Evolutionary conservation across 2,888 invertebrate species (phyloP).

Genomic region (Zele albiditarsus): DNA sequence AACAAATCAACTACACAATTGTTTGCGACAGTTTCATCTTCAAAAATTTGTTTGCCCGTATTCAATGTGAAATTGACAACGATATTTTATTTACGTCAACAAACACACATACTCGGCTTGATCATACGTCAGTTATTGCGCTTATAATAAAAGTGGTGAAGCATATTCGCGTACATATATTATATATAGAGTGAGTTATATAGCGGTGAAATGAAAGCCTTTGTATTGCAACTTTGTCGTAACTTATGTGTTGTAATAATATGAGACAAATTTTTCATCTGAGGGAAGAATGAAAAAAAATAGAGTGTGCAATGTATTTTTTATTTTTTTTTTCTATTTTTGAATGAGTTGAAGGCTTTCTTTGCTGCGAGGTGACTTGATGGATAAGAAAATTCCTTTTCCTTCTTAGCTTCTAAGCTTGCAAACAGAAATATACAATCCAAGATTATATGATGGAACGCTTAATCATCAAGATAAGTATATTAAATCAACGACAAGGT

Average conservation of each 20-base stretch:
- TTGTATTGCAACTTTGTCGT: neutral
- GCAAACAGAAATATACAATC: neutral
- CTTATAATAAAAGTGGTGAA: too few relatives aligned
- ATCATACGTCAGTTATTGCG: too few relatives aligned
- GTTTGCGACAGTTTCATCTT: neutral
- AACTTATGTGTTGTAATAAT: neutral
- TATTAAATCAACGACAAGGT: neutral
- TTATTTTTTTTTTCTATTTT: neutral
- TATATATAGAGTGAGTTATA: neutral
- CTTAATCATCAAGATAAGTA: neutral
- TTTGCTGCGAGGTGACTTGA: neutral
- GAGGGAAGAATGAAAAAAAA: neutral
- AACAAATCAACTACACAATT: slow-evolving; percentile 62
- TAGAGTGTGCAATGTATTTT: neutral
- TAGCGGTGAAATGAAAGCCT: neutral
- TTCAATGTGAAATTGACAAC: too few relatives aligned
- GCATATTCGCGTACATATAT: too few relatives aligned
- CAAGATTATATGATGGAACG: neutral
- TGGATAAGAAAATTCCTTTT: neutral
- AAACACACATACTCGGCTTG: neutral
- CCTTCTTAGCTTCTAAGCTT: neutral
- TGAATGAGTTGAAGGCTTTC: neutral
- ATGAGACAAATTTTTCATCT: neutral
- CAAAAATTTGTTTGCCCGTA: too few relatives aligned
- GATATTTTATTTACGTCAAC: slow-evolving; percentile 28